Evolutionary conservation across 1,140 invertebrate genomes (phyloP), one percentile per base, ranked within the genome.

Genomic region (Drosophila yakuba): DNA sequence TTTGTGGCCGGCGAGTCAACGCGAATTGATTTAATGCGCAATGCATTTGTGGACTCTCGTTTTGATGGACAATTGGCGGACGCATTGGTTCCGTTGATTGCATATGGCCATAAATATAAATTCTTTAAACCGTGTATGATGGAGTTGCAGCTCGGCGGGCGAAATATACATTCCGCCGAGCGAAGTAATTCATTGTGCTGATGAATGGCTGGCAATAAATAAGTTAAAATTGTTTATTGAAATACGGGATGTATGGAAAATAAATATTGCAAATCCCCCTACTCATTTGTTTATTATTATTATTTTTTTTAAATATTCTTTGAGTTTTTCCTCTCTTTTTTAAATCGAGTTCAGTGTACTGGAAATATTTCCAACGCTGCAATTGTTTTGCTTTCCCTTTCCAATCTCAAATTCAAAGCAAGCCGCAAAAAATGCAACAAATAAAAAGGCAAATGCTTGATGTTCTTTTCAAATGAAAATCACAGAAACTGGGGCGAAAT

Each of bases 1-100:
- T 77, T 80, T 78, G 51, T 35, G 60, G 54, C 44, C 66, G 8
- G 45, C 41, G 64, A 78, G 83, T 82, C 74, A 82, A 72, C 74
- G 55, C 64, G 75, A 76, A 83, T 83, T 83, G 83, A 85, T 85
- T 85, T 86, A 78, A 86, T 86, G 74, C 61, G 55, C 64, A 88
- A 64, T 60, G 74, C 69, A 82, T 71, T 67, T 58, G 7, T 17
- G 17, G 11, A 4, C 17, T 39, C 25, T 55, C 51, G 43, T 74
- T 59, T 48, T 73, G 76, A 83, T 79, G 69, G 80, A 78, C 79
- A 71, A 63, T 69, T 61, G 43, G 55, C 66, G 39, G 68, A 61
- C 74, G 57, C 51, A 74, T 81, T 81, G 59, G 51, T 64, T 74
- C 62, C 58, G 50, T 39, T 74, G 74, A 23, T 60, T 57, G 39